Evolutionary conservation across 2,113 vertebrate genomes (phyloP), one percentile per base, ranked within the genome.

Genomic region (Caloenas nicobarica): DNA sequence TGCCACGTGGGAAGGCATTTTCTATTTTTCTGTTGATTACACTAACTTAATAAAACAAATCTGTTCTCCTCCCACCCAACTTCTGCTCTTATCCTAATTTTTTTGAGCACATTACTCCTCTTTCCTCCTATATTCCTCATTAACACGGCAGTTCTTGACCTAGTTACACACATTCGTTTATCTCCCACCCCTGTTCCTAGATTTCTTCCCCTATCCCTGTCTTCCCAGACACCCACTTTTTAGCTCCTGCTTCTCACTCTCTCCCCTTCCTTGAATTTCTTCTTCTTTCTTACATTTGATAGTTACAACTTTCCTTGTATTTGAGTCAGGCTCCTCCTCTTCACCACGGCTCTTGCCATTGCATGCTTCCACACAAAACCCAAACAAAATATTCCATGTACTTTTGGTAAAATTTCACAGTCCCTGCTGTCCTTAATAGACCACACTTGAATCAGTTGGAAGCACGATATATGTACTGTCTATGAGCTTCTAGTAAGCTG

Each of bases 11-110:
- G n/a, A 95, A 94, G 78, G 50, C 76, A 57, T 88, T 88, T 94
- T 93, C 50, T 89, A 70, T 62, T 95, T 96, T 89, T 56, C 70
- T 90, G 81, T 91, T 92, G 83, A 95, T 93, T 91, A 53, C 64
- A 86, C 17, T 81, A 74, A 86, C 33, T 86, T 92, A 93, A 91
- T 93, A 92, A 93, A 97, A 96, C 95, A 96, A 95, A 96, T 96
- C 91, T 97, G 96, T 92, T 96, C 61, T 96, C 81, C 94, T 96
- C 92, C 95, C 60, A 97, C 96, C 77, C 81, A 97, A 42, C 91
- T 87, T 93, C 93, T 97, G 94, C 48, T 95, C 68, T 77, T 81
- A 54, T 31, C 38, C 60, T 89, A 36, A 16, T 44, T 92, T 92
- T 92, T 46, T 26, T 66, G 50, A 90, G 76, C 85, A 86, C 2